phyloP scores from a whole-genome alignment of 1,140 invertebrate genomes.

The Drosophila lowei region DNA sequence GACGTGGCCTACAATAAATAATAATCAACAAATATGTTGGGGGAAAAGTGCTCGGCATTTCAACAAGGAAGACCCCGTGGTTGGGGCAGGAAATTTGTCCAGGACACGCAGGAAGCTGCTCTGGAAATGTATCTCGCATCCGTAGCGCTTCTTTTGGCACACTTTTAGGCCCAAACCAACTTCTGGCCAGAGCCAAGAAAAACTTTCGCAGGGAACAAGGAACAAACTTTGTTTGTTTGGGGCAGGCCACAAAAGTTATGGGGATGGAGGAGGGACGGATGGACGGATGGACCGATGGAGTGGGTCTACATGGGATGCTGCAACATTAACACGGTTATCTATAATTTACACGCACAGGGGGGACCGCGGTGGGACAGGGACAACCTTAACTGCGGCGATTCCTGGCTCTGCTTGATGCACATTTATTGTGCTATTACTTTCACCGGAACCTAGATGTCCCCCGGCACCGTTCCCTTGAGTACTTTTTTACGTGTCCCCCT shows the following conservation, averaged over 20 bases:
- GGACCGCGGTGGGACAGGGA: neutral
- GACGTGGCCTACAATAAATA: constrained; percentile 57
- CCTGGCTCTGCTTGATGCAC: constrained; percentile 54
- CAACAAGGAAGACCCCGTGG: neutral
- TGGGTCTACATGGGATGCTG: constrained; percentile 34
- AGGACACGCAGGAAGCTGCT: constrained; percentile 48
- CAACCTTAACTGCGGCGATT: constrained; percentile 49
- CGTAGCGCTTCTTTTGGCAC: constrained; percentile 43
- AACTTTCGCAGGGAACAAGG: constrained; percentile 23
- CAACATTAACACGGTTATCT: constrained; percentile 80
- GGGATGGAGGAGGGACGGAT: no score
- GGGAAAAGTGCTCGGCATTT: neutral
- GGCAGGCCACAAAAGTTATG: constrained; percentile 21
- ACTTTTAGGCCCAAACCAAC: constrained; percentile 50
- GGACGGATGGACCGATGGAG: no score
- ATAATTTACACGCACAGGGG: constrained; percentile 70
- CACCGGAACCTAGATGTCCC: constrained; percentile 21
- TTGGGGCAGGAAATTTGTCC: constrained; percentile 7
- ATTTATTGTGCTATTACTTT: constrained; percentile 72
- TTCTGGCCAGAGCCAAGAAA: constrained; percentile 19
- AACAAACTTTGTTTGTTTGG: constrained; percentile 29
- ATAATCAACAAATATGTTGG: constrained; percentile 45
- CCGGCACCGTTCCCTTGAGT: constrained; percentile 41
- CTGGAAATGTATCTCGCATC: constrained; percentile 56
- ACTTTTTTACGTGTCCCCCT: constrained; percentile 47